phyloP scores from a whole-genome alignment of 2,888 invertebrate species.

The Mesorhabditis spiculigera region DNA sequence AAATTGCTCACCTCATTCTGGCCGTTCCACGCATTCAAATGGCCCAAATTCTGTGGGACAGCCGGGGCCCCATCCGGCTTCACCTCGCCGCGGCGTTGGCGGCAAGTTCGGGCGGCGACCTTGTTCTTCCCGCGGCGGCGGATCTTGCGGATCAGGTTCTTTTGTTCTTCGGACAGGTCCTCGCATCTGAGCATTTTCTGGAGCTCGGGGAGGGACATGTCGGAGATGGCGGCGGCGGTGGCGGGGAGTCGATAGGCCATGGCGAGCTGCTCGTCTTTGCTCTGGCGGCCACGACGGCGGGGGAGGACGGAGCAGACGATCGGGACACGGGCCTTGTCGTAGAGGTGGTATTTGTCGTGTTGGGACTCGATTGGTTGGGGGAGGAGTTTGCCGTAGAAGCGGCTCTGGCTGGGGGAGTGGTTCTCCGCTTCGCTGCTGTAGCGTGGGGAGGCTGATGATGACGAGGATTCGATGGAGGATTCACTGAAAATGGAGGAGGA shows the following conservation, averaged over 20 bases:
- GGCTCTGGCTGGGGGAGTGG: constrained; percentile 14
- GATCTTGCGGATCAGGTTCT: constrained; percentile 52
- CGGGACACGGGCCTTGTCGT: not conserved
- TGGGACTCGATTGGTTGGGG: constrained; percentile 12
- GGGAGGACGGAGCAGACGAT: not conserved
- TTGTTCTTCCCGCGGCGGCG: constrained; percentile 65
- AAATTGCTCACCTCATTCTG: not conserved
- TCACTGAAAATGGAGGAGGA: constrained; percentile 21
- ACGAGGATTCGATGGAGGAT: constrained; percentile 23
- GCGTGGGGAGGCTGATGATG: constrained; percentile 24
- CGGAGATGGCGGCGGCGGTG: constrained; percentile 45
- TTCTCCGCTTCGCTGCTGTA: constrained; percentile 19
- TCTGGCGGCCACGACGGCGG: constrained; percentile 51
- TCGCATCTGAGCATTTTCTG: constrained; percentile 49
- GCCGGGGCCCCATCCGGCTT: not conserved
- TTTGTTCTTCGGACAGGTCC: constrained; percentile 41
- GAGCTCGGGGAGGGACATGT: constrained; percentile 51
- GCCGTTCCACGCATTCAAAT: not conserved
- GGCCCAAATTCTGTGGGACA: not conserved
- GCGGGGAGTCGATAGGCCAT: constrained; percentile 43
- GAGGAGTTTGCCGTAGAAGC: constrained; percentile 33
- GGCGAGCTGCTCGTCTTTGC: constrained; percentile 55
- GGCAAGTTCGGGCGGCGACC: constrained; percentile 96
- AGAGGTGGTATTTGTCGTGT: constrained; percentile 1
- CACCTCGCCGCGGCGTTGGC: constrained; percentile 61